Evolutionary conservation across 2,797 vertebrate genomes (phyloP).

Genomic region (Triplophysa bombifrons): DNA sequence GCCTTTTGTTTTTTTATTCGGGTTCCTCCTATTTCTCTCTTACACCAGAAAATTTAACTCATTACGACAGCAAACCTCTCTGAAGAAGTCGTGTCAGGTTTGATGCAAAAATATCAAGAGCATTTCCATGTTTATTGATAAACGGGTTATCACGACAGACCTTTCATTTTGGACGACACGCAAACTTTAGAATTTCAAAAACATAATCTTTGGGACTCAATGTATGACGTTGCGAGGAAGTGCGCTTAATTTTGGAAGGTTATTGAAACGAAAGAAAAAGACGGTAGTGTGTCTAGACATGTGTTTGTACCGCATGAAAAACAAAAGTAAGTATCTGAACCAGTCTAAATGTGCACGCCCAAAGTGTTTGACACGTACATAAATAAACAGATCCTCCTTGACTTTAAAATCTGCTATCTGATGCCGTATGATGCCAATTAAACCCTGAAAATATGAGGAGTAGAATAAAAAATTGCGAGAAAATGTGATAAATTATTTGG

Average conservation of each 20-base stretch:
- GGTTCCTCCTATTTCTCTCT: conserved; percentile 1
- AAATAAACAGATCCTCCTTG: neutral
- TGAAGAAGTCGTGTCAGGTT: neutral
- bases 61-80: conserved; percentile 8
- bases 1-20: conserved; percentile 21
- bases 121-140: conserved; percentile 17
- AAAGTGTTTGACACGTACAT: neutral
- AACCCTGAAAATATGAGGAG: too few relatives aligned
- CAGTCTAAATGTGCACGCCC: neutral
- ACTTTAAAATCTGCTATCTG: neutral
- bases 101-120: neutral
- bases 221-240: conserved; percentile 1
- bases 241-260: neutral
- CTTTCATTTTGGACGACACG: conserved; percentile 11
- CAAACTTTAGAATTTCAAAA: conserved; percentile 14
- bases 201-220: conserved; percentile 17
- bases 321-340: neutral
- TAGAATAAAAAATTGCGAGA: too few relatives aligned
- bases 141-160: conserved; percentile 12
- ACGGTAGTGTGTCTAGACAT: conserved; percentile 3
- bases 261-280: neutral
- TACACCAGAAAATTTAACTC: conserved; percentile 3
- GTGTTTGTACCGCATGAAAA: conserved; percentile 18
- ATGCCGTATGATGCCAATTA: too few relatives aligned
- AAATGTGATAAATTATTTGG: too few relatives aligned